Evolutionary conservation across 2,888 invertebrate genomes (phyloP), one percentile per base, ranked within the genome.

Genomic region (Apoda limacodes): DNA sequence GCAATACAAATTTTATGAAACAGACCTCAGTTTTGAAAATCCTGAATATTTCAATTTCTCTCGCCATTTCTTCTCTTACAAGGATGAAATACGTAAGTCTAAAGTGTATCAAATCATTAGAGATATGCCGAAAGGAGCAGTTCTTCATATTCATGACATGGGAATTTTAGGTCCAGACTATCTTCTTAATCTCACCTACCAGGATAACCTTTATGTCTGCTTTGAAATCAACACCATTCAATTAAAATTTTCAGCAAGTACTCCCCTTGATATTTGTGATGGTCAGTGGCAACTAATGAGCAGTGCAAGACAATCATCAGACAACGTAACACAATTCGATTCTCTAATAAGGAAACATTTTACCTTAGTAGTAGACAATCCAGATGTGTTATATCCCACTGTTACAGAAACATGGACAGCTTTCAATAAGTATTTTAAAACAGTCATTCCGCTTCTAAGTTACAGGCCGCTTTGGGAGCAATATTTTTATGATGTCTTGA

Each of bases 71-170:
- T 85, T 91, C 50, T 55, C 70, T 2, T 84, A 85, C 2, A 83
- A 83, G 47, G 50, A 78, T 2, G 56, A 69, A 9, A 87, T 92
- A 23, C 69, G 82, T 4, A 43, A 71, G 0, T 89, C 90, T 0
- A 72, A 83, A 37, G 85, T 92, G 0, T 91, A 86, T 50, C 61
- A 83, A 42, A 75, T 90, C 5, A 83, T 93, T 7, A 72, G 82
- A 37, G 63, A 62, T 19, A 82, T 93, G 81, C 93, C 93, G 0
- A 93, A 93, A 66, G 93, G 90, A 3, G 88, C 83, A 0, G 84
- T 85, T 0, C 59, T 91, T 9, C 92, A 91, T 54, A 75, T 85
- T 0, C 91, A 91, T 50, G 85, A 89, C 40, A 84, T 85, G 34
- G 86, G 86, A 0, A 63, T 88, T 0, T 75, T 84, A 11, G 85